phyloP scores from a whole-genome alignment of 2,113 vertebrate species.

The Rhea pennata region DNA sequence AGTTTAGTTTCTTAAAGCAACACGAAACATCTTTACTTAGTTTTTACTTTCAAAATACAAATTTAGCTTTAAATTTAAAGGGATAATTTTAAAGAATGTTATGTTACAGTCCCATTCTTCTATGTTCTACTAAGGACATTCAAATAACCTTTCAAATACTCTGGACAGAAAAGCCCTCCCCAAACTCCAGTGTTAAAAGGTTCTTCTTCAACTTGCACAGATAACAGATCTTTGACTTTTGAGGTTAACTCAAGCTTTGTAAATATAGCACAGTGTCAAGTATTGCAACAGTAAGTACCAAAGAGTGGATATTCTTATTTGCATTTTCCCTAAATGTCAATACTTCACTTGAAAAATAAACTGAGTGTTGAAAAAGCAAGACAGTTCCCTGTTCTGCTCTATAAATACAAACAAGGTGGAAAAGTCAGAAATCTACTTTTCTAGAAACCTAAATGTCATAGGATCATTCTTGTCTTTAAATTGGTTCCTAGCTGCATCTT shows the following conservation, averaged over 20 bases:
- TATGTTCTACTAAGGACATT: background rate
- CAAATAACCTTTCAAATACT: background rate
- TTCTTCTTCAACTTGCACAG: background rate
- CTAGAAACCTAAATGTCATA: background rate
- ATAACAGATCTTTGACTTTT: constrained; percentile 3
- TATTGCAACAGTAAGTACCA: background rate
- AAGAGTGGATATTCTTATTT: background rate
- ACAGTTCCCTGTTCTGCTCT: background rate
- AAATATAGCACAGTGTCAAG: constrained; percentile 42
- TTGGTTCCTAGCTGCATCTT: background rate
- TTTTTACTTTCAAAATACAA: background rate
- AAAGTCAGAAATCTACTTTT: background rate
- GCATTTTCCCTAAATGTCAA: background rate
- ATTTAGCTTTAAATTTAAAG: background rate
- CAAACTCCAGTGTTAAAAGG: background rate
- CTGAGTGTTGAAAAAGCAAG: background rate
- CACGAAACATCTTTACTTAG: background rate
- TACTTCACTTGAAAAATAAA: background rate
- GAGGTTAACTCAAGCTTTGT: constrained; percentile 36
- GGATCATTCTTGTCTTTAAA: background rate
- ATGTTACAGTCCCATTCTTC: background rate
- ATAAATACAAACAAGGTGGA: background rate
- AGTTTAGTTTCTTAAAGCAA: background rate
- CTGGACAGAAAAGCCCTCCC: background rate
- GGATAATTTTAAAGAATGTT: background rate